Conservation (phyloP, 2,888 invertebrate genomes). For the Platycnemis pennipes region DNA sequence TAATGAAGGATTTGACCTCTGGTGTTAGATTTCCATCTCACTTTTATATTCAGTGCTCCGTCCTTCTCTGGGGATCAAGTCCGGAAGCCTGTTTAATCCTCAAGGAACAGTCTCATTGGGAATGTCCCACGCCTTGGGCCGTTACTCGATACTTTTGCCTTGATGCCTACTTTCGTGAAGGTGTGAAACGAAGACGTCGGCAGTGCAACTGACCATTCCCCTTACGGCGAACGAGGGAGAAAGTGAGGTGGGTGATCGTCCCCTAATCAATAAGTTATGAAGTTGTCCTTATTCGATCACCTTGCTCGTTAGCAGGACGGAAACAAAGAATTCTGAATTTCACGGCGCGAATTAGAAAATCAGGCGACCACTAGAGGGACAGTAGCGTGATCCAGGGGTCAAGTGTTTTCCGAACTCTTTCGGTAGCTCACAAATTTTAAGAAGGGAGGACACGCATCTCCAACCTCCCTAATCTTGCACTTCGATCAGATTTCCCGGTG, state of each 20-base stretch:
- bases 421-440: not conserved
- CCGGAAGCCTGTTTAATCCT: not conserved
- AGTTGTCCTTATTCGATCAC: too few species aligned
- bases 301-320: too few species aligned
- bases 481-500: constrained; percentile 10
- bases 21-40: not conserved
- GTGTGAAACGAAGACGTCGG: too few species aligned
- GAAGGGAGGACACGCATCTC: not conserved
- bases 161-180: not conserved
- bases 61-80: not conserved
- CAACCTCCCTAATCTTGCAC: not conserved
- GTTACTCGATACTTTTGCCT: not conserved
- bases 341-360: not conserved
- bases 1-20: not conserved
- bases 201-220: too few species aligned
- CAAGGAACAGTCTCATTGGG: not conserved
- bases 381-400: not conserved
- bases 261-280: too few species aligned
- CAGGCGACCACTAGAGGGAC: not conserved
- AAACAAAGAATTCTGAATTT: not conserved
- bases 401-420: not conserved
- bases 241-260: too few species aligned
- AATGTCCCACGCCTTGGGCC: not conserved
- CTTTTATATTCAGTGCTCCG: not conserved
- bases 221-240: too few species aligned